Base-by-base conservation (phyloP, 2,888 invertebrate species). In the Abrostola triplasia region DNA sequence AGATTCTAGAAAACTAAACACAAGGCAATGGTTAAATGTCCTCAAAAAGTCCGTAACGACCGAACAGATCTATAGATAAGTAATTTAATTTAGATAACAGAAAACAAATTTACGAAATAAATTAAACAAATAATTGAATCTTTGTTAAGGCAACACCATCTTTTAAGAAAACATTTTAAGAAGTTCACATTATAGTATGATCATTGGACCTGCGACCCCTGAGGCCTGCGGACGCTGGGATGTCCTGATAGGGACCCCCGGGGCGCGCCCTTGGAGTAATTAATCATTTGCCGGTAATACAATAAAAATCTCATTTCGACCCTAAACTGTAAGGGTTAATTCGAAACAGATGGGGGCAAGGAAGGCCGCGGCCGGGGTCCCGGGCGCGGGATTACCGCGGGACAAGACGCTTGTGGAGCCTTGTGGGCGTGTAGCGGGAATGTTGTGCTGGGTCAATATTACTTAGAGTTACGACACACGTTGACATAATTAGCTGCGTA, bases 241-340 rank as follows among this genome's bases (percentile, higher is more conserved):
- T 57, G 51, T 49, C 44, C 41, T 38, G 13, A 58, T 24, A 9
- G 35, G 36, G 36, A 1, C 35, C 51, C 35, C 57, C 10, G 0
- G 1, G 10, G 42, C 12, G 50, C 57, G 38, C 37, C 40, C 48
- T 13, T 38, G 40, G 13, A 44, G 55, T 67, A 49, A 73, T 67
- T 66, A 73, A 64, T 73, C 67, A 67, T 67, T 67, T 48, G 49
- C 63, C 56, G 62, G 61, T 74, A 67, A 70, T 70, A 50, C 53
- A 70, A 73, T 74, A 70, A 70, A 74, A 74, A 67, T 59, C 70
- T 70, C 59, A 59, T 73, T 67, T 70, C 40, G 44, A 55, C 49
- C 61, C 53, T 53, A 44, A 70, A 59, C 56, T 74, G 67, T 57
- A 74, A 66, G 56, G 63, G 64, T 64, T 63, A 63, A 70, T 59